Evolutionary conservation across 2,888 invertebrate species (phyloP).

Genomic region (Acanthopleura granulata): DNA sequence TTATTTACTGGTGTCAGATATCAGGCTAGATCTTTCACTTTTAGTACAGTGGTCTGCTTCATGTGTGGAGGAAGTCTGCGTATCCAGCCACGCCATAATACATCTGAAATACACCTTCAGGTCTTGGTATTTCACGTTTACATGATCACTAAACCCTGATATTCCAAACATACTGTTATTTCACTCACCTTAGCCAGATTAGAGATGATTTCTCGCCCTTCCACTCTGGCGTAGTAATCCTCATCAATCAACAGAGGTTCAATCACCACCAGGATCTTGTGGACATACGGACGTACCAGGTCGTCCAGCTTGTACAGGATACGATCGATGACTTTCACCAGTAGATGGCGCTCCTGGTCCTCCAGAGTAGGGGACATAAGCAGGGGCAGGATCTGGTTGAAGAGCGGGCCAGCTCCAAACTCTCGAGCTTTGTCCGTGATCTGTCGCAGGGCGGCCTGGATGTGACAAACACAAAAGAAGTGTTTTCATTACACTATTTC

Average conservation of each 20-base stretch:
- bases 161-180: no score
- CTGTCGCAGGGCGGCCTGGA: slow-evolving; percentile 86
- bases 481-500: no score
- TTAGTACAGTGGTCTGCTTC: no score
- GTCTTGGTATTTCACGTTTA: no score
- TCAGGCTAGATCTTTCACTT: no score
- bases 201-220: slow-evolving; percentile 98
- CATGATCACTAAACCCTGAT: no score
- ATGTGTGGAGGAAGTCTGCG: no score
- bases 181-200: slow-evolving; percentile 90
- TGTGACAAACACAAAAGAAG: slow-evolving; percentile 15
- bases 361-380: slow-evolving; percentile 99
- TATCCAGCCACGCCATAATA: no score
- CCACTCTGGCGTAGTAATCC: slow-evolving; percentile 99
- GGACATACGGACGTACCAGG: slow-evolving; percentile 98
- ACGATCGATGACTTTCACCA: slow-evolving; percentile 98
- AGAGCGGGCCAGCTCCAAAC: slow-evolving; percentile 97
- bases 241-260: slow-evolving; percentile 99
- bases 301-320: slow-evolving; percentile 99
- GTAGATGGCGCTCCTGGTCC: slow-evolving; percentile 98
- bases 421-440: slow-evolving; percentile 99
- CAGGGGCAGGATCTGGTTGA: slow-evolving; percentile 98
- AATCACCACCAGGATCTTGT: slow-evolving; percentile 99
- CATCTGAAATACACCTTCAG: no score
- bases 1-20: no score